These are phyloP conservation scores for Drosophila kanekoi DNA, from an alignment of 2,888 invertebrate species.

Conservation along the genomic window DNA sequence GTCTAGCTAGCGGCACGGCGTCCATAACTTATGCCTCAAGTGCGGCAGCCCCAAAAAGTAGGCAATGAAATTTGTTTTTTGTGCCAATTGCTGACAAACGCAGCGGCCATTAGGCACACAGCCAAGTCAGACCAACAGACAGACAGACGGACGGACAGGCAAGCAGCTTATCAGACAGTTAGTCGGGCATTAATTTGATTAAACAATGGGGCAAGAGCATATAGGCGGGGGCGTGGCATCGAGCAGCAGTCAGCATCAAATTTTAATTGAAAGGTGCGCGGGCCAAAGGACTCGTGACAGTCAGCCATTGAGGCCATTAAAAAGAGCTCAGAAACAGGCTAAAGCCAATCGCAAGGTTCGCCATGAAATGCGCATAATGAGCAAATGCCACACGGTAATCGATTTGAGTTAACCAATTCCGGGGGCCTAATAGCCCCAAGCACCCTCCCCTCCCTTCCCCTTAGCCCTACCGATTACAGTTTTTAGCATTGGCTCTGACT, in stretches of 20 bases:
- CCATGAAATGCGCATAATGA: slow-evolving; percentile 39
- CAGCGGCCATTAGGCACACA: slow-evolving; percentile 52
- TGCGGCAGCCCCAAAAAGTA: slow-evolving; percentile 35
- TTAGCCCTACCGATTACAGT: not conserved
- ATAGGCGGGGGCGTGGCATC: slow-evolving; percentile 8
- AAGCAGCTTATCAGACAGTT: slow-evolving; percentile 23
- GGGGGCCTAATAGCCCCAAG: slow-evolving; percentile 32
- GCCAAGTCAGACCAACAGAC: slow-evolving; percentile 20
- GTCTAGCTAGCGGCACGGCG: slow-evolving; percentile 21
- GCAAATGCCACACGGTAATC: slow-evolving; percentile 40
- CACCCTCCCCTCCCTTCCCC: too few species aligned
- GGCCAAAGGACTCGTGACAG: not conserved
- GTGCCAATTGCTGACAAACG: slow-evolving; percentile 52
- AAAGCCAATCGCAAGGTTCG: slow-evolving; percentile 16
- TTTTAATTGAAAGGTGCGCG: slow-evolving; percentile 47
- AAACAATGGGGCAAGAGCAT: not conserved
- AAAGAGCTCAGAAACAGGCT: slow-evolving; percentile 34
- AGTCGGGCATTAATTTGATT: slow-evolving; percentile 15
- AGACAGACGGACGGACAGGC: slow-evolving; percentile 7
- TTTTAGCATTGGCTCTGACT: slow-evolving; percentile 20
- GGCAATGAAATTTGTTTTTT: slow-evolving; percentile 69
- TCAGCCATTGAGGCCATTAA: slow-evolving; percentile 35
- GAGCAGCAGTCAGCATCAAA: slow-evolving; percentile 14
- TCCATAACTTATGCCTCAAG: slow-evolving; percentile 28
- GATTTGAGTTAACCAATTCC: slow-evolving; percentile 51